Percentiles rank a stretch among this genome's conserved stretches.
Conservation (phyloP, 2,888 invertebrate species). For the Thymelicus sylvestris region DNA sequence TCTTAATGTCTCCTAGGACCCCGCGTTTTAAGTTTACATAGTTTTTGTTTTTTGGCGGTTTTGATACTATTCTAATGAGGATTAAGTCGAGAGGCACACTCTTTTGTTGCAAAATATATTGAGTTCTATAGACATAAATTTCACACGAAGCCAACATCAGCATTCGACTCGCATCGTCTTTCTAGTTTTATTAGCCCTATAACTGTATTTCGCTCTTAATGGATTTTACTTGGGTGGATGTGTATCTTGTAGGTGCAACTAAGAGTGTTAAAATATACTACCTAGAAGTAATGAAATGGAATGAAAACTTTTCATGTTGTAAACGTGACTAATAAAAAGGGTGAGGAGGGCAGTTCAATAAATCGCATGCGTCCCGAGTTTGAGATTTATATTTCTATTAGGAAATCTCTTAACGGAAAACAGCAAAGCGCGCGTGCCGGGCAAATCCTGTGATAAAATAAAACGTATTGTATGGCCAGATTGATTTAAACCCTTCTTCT, state of each 20-base stretch:
- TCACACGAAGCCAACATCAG: slow-evolving; percentile 6
- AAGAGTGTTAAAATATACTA: slow-evolving; percentile 21
- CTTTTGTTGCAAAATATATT: neutral
- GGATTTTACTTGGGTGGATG: slow-evolving; percentile 21
- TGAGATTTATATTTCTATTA: slow-evolving; percentile 78
- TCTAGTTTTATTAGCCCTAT: slow-evolving; percentile 13
- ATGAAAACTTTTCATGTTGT: slow-evolving; percentile 64
- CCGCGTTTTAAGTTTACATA: slow-evolving; percentile 42
- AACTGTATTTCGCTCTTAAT: slow-evolving; percentile 23
- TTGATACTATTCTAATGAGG: neutral
- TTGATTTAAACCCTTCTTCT: slow-evolving; percentile 30
- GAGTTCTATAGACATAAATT: neutral
- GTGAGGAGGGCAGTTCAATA: slow-evolving; percentile 63
- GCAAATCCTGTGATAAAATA: slow-evolving; percentile 29
- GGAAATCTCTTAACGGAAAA: slow-evolving; percentile 52
- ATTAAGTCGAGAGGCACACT: too few relatives aligned
- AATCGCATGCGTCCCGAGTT: slow-evolving; percentile 63
- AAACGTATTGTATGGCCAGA: slow-evolving; percentile 30
- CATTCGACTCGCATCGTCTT: slow-evolving; percentile 4
- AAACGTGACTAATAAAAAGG: slow-evolving; percentile 77
- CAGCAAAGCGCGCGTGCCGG: slow-evolving; percentile 39
- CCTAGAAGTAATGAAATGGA: slow-evolving; percentile 48
- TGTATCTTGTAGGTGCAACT: slow-evolving; percentile 1
- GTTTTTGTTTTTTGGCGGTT: neutral
- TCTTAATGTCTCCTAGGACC: slow-evolving; percentile 6